Percentiles rank a stretch among this genome's conserved stretches.
These are phyloP conservation scores for Beris chalybata DNA, from an alignment of 2,888 invertebrate genomes.

Conservation along the genomic window DNA sequence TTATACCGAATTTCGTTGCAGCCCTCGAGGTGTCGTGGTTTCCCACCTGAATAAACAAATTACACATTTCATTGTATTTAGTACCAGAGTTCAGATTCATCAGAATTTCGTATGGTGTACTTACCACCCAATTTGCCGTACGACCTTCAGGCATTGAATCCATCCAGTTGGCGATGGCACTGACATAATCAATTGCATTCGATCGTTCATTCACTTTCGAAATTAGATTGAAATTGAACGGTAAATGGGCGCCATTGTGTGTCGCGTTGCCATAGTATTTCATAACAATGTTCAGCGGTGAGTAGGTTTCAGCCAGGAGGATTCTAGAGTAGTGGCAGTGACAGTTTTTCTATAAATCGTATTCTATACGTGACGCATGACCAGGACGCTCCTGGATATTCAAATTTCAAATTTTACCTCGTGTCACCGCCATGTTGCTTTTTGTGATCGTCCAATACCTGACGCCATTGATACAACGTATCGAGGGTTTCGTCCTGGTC, in stretches of 20 bases:
- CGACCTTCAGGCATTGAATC: slow-evolving; percentile 61
- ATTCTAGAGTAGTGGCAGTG: slow-evolving; percentile 53
- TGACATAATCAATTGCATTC: slow-evolving; percentile 58
- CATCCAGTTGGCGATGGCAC: slow-evolving; percentile 62
- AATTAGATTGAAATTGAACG: slow-evolving; percentile 69
- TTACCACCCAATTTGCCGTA: slow-evolving; percentile 69
- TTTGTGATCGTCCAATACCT: slow-evolving; percentile 63
- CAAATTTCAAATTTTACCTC: slow-evolving; percentile 43
- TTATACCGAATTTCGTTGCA: slow-evolving; percentile 68
- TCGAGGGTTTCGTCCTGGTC: slow-evolving; percentile 64
- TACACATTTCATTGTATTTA: no score
- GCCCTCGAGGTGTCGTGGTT: slow-evolving; percentile 76
- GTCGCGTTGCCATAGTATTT: slow-evolving; percentile 61
- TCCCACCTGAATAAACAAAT: slow-evolving; percentile 55
- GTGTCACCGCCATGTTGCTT: slow-evolving; percentile 50
- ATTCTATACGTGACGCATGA: no score
- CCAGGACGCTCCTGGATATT: no score
- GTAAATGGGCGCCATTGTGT: slow-evolving; percentile 62
- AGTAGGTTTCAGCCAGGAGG: slow-evolving; percentile 66
- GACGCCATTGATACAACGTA: slow-evolving; percentile 68
- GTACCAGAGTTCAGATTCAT: no score
- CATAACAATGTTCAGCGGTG: slow-evolving; percentile 61
- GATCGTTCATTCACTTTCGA: slow-evolving; percentile 57
- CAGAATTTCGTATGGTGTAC: slow-evolving; percentile 41
- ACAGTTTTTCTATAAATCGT: no score